Evolutionary conservation across 1,140 invertebrate species (phyloP).

Genomic region (Tribolium castaneum): DNA sequence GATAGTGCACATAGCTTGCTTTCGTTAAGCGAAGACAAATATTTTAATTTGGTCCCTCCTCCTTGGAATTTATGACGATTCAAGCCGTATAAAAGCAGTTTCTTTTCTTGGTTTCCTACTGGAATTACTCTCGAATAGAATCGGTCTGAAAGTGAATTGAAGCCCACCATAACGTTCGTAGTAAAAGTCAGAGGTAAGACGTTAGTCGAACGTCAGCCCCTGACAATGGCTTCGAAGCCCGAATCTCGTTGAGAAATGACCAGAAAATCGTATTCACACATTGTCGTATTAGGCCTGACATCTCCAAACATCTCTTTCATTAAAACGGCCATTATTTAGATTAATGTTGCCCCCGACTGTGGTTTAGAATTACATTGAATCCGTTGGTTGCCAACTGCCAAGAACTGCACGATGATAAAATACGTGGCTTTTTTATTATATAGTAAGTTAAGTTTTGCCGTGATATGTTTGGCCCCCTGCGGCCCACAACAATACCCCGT

Average conservation of each 20-base stretch:
- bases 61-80: neutral
- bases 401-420: conserved; percentile 57
- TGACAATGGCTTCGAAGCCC: neutral
- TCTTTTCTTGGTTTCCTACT: neutral
- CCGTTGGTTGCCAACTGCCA: conserved; percentile 57
- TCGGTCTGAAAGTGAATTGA: neutral
- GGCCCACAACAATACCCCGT: conserved; percentile 51
- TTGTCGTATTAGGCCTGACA: conserved; percentile 64
- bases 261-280: conserved; percentile 63
- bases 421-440: conserved; percentile 59
- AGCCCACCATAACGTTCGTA: neutral
- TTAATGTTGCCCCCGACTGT: conserved; percentile 62
- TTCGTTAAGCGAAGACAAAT: neutral
- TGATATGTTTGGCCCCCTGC: conserved; percentile 56
- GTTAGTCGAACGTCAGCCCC: neutral
- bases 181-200: conserved; percentile 15
- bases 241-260: conserved; percentile 58
- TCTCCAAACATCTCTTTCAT: conserved; percentile 64
- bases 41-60: neutral
- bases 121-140: neutral
- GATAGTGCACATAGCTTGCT: neutral
- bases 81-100: neutral
- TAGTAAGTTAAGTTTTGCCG: conserved; percentile 52
- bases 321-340: conserved; percentile 61
- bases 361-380: conserved; percentile 61